These are phyloP conservation scores for Nycticryphes semicollaris DNA, from an alignment of 2,113 vertebrate species.

Conservation along the genomic window DNA sequence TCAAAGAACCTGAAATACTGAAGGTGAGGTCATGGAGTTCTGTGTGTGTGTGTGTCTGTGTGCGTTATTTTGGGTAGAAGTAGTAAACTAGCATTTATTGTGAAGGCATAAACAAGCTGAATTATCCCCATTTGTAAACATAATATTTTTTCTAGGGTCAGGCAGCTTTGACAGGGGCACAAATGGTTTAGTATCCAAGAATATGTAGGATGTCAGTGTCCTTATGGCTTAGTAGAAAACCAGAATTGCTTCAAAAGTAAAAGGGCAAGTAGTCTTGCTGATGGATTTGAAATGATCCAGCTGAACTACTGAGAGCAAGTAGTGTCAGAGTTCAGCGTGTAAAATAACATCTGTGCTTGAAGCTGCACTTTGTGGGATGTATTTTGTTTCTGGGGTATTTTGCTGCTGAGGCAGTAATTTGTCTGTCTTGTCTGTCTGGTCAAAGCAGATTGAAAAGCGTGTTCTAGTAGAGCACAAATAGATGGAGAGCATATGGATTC, in stretches of 20 bases:
- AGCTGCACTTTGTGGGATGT: background rate
- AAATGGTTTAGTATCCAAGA: background rate
- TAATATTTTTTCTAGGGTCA: background rate
- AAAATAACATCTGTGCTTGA: background rate
- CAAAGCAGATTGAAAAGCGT: background rate
- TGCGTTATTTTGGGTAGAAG: background rate
- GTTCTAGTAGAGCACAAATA: background rate
- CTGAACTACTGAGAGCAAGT: background rate
- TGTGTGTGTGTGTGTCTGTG: background rate
- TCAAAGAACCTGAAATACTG: constrained; percentile 90
- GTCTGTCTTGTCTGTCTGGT: background rate
- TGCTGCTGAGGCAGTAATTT: background rate
- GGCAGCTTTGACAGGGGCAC: background rate
- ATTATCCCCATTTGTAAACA: background rate
- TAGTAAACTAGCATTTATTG: background rate
- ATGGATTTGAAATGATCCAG: background rate
- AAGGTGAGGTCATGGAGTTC: constrained; percentile 80
- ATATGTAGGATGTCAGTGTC: background rate
- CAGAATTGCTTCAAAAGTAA: background rate
- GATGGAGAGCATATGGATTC: background rate
- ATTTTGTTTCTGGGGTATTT: background rate
- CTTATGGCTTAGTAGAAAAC: background rate
- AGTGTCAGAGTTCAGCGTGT: background rate
- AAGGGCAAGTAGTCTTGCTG: background rate
- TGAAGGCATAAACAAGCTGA: background rate